phyloP scores from a whole-genome alignment of 2,113 vertebrate species.

The Myrmecobius fasciatus region DNA sequence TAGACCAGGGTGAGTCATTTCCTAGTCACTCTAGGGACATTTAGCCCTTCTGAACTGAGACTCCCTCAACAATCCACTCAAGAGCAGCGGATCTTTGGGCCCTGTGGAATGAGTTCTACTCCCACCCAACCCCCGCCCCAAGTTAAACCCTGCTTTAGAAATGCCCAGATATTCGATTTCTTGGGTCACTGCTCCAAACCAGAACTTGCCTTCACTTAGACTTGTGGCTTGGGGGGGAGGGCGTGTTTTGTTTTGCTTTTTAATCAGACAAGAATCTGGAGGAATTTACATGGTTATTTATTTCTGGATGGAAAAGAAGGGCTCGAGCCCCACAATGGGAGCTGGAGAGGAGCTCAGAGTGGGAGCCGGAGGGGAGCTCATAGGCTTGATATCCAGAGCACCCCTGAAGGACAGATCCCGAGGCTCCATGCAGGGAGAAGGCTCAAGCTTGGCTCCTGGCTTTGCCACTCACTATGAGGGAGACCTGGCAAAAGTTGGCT shows the following conservation, averaged over 20 bases:
- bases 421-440: neutral
- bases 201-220: neutral
- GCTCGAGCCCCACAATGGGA: neutral
- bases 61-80: neutral
- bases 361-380: neutral
- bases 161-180: neutral
- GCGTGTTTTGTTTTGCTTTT: constrained; percentile 2
- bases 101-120: neutral
- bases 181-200: neutral
- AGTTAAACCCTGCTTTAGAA: neutral
- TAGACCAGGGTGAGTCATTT: neutral
- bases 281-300: neutral
- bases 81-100: neutral
- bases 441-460: neutral
- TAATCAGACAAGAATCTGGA: neutral
- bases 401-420: neutral
- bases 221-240: neutral
- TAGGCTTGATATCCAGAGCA: neutral
- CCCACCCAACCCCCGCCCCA: neutral
- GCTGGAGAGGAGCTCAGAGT: neutral
- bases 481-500: neutral
- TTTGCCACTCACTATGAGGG: neutral
- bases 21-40: neutral
- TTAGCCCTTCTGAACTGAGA: neutral
- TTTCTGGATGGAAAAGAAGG: neutral